A percentile compares a stretch with the other conserved stretches of the same genome.
Evolutionary conservation across 1,140 invertebrate species (phyloP).

Genomic region (Colletes latitarsis): DNA sequence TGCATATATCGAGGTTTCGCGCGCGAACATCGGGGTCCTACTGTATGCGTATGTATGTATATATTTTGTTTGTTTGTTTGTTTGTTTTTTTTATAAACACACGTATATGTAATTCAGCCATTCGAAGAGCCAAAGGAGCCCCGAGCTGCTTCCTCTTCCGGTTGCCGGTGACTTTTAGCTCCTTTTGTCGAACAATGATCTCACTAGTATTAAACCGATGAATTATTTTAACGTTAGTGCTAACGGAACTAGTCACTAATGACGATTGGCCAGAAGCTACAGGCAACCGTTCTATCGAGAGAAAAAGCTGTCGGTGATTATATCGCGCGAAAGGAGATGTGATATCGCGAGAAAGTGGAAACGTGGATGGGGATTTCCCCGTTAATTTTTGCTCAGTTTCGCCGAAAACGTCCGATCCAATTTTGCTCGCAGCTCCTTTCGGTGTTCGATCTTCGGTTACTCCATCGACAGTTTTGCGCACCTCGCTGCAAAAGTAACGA

Average conservation of each 20-base stretch:
- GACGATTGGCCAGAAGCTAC: slow-evolving; percentile 7
- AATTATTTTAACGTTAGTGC: slow-evolving; percentile 50
- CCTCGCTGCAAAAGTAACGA: no score
- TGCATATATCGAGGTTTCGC: no score
- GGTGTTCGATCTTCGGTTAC: no score
- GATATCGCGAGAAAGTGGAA: no score
- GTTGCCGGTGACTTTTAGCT: slow-evolving; percentile 55
- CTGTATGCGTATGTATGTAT: neutral
- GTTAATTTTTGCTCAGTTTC: no score
- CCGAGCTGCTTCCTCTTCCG: slow-evolving; percentile 1
- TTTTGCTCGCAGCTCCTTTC: neutral
- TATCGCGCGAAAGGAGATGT: no score
- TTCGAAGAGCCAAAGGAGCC: neutral
- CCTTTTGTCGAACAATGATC: slow-evolving; percentile 68
- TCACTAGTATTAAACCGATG: slow-evolving; percentile 72
- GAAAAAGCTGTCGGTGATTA: neutral
- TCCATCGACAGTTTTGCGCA: no score
- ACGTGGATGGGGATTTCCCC: no score
- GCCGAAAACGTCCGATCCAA: no score
- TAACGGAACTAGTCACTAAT: slow-evolving; percentile 40
- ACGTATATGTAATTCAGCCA: neutral
- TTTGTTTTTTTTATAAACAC: slow-evolving; percentile 5
- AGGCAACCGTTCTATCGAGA: neutral
- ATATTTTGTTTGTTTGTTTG: slow-evolving; percentile 27
- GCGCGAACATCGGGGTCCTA: no score